Evolutionary conservation across 2,113 vertebrate species (phyloP).

Genomic region (Hemicordylus capensis): DNA sequence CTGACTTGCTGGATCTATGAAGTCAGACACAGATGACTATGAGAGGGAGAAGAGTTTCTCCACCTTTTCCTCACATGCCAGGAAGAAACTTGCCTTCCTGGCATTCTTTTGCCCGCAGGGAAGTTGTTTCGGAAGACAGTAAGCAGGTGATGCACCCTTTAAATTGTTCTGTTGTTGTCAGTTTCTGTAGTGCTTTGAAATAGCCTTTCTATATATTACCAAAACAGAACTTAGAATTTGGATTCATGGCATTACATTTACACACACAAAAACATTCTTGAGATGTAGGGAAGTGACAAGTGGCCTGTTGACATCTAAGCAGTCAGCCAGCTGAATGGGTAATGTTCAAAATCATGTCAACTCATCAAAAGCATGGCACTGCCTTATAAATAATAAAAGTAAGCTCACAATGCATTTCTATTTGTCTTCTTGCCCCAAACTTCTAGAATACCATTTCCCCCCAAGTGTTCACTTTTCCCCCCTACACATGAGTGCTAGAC

Average conservation of each 20-base stretch:
- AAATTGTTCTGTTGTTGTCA: neutral
- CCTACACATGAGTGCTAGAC: slow-evolving; percentile 14
- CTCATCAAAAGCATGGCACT: neutral
- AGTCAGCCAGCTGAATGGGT: neutral
- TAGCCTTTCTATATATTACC: neutral
- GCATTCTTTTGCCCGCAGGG: neutral
- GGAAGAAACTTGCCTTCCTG: neutral
- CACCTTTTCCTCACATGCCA: neutral
- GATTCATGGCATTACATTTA: neutral
- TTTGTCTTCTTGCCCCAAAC: neutral
- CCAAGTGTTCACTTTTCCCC: neutral
- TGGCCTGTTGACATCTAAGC: neutral
- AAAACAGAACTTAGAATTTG: neutral
- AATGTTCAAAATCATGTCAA: neutral
- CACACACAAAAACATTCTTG: neutral
- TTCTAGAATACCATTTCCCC: neutral
- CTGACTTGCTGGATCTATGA: no score
- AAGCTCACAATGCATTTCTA: slow-evolving; percentile 15
- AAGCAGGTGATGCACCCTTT: neutral
- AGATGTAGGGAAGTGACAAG: neutral
- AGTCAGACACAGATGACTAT: no score
- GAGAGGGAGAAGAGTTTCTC: no score
- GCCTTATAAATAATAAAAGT: neutral
- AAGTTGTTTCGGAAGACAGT: neutral
- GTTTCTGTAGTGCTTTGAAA: neutral